These are phyloP conservation scores for Megalonaias nervosa DNA, from an alignment of 1,140 invertebrate species.

Conservation along the genomic window DNA sequence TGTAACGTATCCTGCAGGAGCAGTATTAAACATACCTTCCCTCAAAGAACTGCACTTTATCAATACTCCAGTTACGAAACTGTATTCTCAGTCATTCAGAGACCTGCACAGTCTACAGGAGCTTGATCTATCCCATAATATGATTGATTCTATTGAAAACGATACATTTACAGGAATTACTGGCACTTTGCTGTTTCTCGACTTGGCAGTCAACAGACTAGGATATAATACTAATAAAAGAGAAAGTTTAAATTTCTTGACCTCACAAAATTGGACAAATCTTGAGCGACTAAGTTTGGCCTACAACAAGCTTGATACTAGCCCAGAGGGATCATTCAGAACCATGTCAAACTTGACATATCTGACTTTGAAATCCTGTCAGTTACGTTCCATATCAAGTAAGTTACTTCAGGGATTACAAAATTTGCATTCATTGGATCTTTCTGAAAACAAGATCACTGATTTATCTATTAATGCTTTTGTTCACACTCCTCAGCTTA, in stretches of 20 bases:
- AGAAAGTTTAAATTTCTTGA: constrained; percentile 81
- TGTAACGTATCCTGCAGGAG: constrained; percentile 29
- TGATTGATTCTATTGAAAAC: constrained; percentile 81
- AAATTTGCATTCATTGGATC: constrained; percentile 40
- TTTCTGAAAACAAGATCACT: constrained; percentile 45
- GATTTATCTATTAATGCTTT: constrained; percentile 46
- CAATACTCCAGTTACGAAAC: constrained; percentile 27
- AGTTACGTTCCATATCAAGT: constrained; percentile 84
- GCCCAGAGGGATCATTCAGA: constrained; percentile 85
- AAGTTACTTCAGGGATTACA: constrained; percentile 75
- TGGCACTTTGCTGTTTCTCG: constrained; percentile 89
- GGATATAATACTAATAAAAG: constrained; percentile 75
- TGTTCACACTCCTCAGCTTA: constrained; percentile 29
- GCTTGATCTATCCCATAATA: constrained; percentile 83
- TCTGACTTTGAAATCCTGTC: constrained; percentile 91
- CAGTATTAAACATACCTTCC: constrained; percentile 23
- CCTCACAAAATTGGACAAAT: constrained; percentile 25
- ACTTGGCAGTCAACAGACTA: constrained; percentile 91
- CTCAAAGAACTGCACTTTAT: constrained; percentile 31
- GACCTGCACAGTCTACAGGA: constrained; percentile 39
- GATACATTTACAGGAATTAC: constrained; percentile 87
- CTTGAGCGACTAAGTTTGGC: constrained; percentile 87
- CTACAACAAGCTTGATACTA: constrained; percentile 86
- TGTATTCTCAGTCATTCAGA: constrained; percentile 29
- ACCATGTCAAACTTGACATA: constrained; percentile 89